A percentile compares a stretch with the other conserved stretches of the same genome.
These are phyloP conservation scores for Himalopsyche tibetana DNA, from an alignment of 2,888 invertebrate genomes.

Conservation along the genomic window DNA sequence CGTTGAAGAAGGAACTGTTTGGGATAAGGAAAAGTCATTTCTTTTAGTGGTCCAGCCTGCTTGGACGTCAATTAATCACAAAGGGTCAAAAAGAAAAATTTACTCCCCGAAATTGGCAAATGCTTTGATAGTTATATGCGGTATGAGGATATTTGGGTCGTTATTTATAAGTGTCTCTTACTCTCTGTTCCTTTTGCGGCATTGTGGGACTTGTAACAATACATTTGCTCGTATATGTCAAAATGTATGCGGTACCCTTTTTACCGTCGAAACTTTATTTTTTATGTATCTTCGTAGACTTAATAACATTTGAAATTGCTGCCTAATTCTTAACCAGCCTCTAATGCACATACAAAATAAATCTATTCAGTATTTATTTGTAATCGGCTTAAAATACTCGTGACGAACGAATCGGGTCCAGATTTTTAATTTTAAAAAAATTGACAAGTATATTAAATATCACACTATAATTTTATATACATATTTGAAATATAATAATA, in stretches of 20 bases:
- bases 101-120: constrained; percentile 35
- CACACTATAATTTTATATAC: too few species aligned
- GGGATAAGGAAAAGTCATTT: background rate
- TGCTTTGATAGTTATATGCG: background rate
- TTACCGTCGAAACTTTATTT: background rate
- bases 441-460: too few species aligned
- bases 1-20: background rate
- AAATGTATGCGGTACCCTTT: background rate
- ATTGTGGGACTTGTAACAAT: background rate
- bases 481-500: too few species aligned
- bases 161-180: constrained; percentile 32
- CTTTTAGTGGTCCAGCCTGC: background rate
- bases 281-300: too few species aligned
- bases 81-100: constrained; percentile 41
- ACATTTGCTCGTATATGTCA: background rate
- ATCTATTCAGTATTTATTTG: too few species aligned
- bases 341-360: too few species aligned
- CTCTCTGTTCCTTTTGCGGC: constrained; percentile 19
- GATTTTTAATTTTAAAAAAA: too few species aligned
- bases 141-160: constrained; percentile 4
- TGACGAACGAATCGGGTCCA: too few species aligned
- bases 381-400: too few species aligned
- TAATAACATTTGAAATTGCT: too few species aligned
- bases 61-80: constrained; percentile 41
- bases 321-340: too few species aligned